A percentile compares a stretch with the other conserved stretches of the same genome.
Evolutionary conservation across 2,113 vertebrate genomes (phyloP).

Genomic region (Dipodomys ordii): DNA sequence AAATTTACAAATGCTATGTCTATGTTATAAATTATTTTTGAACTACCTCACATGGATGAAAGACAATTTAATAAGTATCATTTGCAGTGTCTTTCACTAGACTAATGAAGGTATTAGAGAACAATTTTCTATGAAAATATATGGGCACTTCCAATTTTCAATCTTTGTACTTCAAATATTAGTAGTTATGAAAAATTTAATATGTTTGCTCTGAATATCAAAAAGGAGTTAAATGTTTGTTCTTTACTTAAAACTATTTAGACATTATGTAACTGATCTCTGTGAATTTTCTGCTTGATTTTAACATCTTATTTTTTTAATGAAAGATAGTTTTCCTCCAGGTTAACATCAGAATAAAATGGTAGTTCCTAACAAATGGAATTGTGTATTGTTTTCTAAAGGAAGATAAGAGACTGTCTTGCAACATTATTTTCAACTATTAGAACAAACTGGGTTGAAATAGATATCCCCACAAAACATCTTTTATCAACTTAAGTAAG

Average conservation of each 20-base stretch:
- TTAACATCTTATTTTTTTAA: constrained; percentile 58
- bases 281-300: constrained; percentile 48
- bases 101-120: constrained; percentile 74
- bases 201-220: constrained; percentile 16
- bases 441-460: not conserved
- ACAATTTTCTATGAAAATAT: constrained; percentile 65
- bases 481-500: constrained; percentile 15
- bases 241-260: constrained; percentile 60
- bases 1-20: constrained; percentile 22
- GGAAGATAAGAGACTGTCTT: not conserved
- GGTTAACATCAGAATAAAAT: not conserved
- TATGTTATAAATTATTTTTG: constrained; percentile 73
- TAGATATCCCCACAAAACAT: not conserved
- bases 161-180: constrained; percentile 62
- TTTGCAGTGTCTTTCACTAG: constrained; percentile 68
- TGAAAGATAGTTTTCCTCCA: constrained; percentile 6
- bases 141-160: constrained; percentile 79
- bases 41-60: constrained; percentile 40
- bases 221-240: constrained; percentile 47
- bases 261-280: constrained; percentile 26
- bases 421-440: constrained; percentile 19
- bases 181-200: not conserved
- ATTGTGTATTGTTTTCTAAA: constrained; percentile 45
- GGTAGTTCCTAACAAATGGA: constrained; percentile 29
- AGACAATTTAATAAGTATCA: constrained; percentile 53